A percentile compares a stretch with the other conserved stretches of the same genome.
Evolutionary conservation across 2,113 vertebrate species (phyloP).

Genomic region (Carollia perspicillata): DNA sequence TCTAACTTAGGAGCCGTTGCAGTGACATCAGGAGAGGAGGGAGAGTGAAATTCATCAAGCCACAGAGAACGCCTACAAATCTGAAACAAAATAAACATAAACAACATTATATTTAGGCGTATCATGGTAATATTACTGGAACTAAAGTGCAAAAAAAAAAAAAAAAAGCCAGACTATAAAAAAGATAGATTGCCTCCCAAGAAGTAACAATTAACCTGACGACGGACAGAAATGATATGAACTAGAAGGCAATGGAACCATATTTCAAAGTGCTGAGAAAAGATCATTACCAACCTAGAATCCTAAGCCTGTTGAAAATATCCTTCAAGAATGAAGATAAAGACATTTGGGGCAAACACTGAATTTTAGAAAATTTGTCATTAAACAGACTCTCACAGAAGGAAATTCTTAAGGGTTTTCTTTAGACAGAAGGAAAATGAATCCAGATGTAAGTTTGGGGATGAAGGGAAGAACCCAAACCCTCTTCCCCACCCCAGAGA

Average conservation of each 20-base stretch:
- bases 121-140: not conserved
- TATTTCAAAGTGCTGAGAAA: not conserved
- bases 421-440: not conserved
- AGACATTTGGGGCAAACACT: not conserved
- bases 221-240: not conserved
- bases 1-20: not conserved
- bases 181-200: not conserved
- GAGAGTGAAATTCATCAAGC: not conserved
- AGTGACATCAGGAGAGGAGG: not conserved
- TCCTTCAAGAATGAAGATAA: not conserved
- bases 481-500: not conserved
- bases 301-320: conserved; percentile 10
- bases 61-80: not conserved
- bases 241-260: not conserved
- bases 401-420: not conserved
- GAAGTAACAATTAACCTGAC: not conserved
- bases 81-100: not conserved
- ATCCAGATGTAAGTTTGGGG: not conserved
- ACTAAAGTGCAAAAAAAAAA: not conserved
- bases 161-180: not conserved
- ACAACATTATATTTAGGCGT: not conserved
- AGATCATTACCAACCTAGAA: not conserved
- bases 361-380: not conserved
- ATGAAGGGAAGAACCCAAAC: not conserved
- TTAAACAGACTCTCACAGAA: not conserved